Evolutionary conservation across 64 coral and sea anemone species (phyloP).

Genomic region (Trachythela sp.): DNA sequence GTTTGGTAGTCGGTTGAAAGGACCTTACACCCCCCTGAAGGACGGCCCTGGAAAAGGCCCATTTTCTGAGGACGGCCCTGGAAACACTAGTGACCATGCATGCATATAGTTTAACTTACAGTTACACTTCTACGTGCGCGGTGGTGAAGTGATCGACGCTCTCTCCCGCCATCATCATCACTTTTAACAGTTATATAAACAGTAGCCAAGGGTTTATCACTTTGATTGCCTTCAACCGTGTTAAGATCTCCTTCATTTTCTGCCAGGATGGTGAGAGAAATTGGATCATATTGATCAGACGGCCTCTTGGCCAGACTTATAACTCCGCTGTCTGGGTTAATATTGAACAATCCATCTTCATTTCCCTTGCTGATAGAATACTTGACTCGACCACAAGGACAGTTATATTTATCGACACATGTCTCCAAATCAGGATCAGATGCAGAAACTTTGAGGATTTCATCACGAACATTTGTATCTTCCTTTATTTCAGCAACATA

Average conservation of each 20-base stretch:
- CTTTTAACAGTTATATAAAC: not conserved
- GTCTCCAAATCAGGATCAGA: constrained; percentile 35
- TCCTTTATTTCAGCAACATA: constrained; percentile 49
- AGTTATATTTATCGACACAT: constrained; percentile 25
- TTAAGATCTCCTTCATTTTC: not conserved
- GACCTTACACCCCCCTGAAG: too few relatives aligned
- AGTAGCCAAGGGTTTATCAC: not conserved
- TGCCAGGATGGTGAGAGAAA: not conserved
- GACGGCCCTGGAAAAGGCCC: too few relatives aligned
- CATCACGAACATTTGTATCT: constrained; percentile 16
- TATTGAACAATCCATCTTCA: constrained; percentile 33
- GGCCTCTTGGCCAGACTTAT: constrained; percentile 32
- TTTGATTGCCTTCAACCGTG: not conserved
- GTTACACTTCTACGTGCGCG: not conserved
- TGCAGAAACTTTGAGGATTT: constrained; percentile 47
- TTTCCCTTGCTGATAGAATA: constrained; percentile 55
- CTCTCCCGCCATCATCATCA: not conserved
- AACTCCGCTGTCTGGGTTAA: constrained; percentile 12
- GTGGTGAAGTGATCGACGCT: not conserved
- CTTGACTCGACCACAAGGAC: constrained; percentile 45
- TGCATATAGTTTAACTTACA: not conserved
- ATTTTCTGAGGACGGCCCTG: too few relatives aligned
- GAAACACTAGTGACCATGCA: too few relatives aligned
- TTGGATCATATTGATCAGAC: not conserved
- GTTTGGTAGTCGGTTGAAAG: too few relatives aligned